A percentile compares a stretch with the other conserved stretches of the same genome.
Evolutionary conservation across 2,797 vertebrate species (phyloP).

Genomic region (Meda fulgida): DNA sequence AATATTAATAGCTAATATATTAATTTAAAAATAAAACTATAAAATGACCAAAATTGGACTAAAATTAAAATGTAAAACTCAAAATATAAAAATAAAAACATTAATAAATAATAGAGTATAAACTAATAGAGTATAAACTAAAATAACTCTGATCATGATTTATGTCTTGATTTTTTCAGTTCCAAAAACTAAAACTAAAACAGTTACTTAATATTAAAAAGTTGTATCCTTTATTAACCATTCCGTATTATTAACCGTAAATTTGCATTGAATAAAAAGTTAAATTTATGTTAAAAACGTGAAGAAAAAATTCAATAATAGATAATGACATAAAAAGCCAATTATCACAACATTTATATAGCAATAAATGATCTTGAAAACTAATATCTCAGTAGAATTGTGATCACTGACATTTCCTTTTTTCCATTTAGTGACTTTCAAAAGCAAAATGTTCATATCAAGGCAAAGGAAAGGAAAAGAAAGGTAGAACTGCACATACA

Average conservation of each 20-base stretch:
- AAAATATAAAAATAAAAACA: not conserved
- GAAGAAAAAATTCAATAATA: not conserved
- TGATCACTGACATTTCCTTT: not conserved
- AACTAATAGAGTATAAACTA: not conserved
- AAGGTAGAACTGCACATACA: conserved; percentile 58
- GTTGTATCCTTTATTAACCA: not conserved
- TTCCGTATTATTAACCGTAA: not conserved
- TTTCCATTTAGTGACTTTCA: not conserved
- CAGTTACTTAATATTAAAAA: not conserved
- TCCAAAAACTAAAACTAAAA: not conserved
- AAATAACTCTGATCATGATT: not conserved
- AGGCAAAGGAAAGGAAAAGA: conserved; percentile 58
- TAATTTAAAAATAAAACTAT: not conserved
- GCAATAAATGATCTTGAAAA: not conserved
- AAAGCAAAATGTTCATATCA: not conserved
- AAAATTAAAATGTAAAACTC: not conserved
- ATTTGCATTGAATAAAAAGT: not conserved
- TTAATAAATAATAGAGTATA: not conserved
- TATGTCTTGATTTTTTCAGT: not conserved
- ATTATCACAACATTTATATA: not conserved
- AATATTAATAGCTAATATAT: too few relatives aligned
- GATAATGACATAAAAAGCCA: not conserved
- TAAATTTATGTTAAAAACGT: not conserved
- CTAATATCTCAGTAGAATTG: not conserved
- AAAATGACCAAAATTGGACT: not conserved